A percentile compares a stretch with the other conserved stretches of the same genome.
phyloP scores from a whole-genome alignment of 53 echinoderm and acorn worm species.

The Patiria pectinifera region DNA sequence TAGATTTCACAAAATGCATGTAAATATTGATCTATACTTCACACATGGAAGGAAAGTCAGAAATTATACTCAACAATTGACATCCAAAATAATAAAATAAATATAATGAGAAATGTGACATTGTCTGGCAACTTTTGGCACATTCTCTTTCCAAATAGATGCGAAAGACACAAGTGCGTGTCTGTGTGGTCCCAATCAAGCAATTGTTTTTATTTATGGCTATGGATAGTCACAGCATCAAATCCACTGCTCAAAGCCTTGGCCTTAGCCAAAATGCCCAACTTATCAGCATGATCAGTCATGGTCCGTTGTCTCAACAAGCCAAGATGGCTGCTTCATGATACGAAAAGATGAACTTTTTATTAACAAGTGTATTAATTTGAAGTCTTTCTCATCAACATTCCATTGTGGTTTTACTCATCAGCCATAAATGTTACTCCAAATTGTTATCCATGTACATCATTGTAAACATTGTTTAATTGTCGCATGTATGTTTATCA shows the following conservation, averaged over 20 bases:
- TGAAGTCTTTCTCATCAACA: too few relatives aligned
- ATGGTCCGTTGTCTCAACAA: background rate
- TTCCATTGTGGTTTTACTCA: too few relatives aligned
- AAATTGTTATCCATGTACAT: background rate
- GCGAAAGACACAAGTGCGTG: background rate
- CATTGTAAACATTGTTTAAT: background rate
- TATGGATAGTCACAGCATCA: background rate
- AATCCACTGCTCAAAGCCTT: background rate
- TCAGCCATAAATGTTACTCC: too few relatives aligned
- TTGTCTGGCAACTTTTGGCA: background rate
- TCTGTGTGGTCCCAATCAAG: background rate
- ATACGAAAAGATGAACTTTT: too few relatives aligned
- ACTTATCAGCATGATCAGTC: background rate
- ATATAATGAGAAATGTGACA: background rate
- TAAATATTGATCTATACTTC: background rate
- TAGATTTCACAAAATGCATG: background rate
- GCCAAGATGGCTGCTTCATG: too few relatives aligned
- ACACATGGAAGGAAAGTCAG: background rate
- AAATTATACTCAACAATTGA: background rate
- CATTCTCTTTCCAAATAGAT: background rate
- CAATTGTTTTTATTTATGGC: background rate
- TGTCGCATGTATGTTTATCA: slow-evolving; percentile 27
- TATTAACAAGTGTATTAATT: too few relatives aligned
- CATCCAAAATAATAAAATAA: background rate
- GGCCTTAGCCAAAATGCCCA: background rate